Evolutionary conservation across 2,113 vertebrate species (phyloP).

Genomic region (Hiodon tergisus): DNA sequence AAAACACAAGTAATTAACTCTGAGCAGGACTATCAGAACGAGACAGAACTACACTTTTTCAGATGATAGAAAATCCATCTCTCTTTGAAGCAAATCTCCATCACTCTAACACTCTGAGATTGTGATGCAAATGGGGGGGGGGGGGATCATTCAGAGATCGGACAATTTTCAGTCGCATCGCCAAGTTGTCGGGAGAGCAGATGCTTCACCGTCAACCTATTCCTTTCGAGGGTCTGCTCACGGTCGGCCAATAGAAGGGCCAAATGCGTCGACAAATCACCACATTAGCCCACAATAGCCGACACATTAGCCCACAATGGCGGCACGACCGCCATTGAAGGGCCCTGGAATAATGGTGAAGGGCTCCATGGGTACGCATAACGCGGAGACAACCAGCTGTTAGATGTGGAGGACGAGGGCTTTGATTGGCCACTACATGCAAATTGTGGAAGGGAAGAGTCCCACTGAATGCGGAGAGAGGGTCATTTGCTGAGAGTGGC

Average conservation of each 20-base stretch:
- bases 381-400: not conserved
- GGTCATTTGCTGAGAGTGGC: slow-evolving; percentile 1
- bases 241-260: not conserved
- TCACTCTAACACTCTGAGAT: not conserved
- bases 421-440: not conserved
- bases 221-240: slow-evolving; percentile 11
- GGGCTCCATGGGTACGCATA: not conserved
- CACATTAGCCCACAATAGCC: not conserved
- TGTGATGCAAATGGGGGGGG: not conserved
- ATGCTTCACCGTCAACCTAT: slow-evolving; percentile 19
- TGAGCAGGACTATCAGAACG: not conserved
- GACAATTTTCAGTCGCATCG: not conserved
- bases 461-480: not conserved
- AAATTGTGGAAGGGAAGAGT: not conserved
- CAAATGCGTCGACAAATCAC: not conserved
- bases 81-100: not conserved
- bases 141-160: not conserved
- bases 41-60: not conserved
- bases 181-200: slow-evolving; percentile 1
- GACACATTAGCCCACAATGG: not conserved
- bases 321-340: not conserved
- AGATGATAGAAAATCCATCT: not conserved
- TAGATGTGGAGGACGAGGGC: not conserved
- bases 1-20: no score
- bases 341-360: not conserved